These are phyloP conservation scores for Pygoscelis antarcticus DNA, from an alignment of 2,113 vertebrate species.

Conservation along the genomic window DNA sequence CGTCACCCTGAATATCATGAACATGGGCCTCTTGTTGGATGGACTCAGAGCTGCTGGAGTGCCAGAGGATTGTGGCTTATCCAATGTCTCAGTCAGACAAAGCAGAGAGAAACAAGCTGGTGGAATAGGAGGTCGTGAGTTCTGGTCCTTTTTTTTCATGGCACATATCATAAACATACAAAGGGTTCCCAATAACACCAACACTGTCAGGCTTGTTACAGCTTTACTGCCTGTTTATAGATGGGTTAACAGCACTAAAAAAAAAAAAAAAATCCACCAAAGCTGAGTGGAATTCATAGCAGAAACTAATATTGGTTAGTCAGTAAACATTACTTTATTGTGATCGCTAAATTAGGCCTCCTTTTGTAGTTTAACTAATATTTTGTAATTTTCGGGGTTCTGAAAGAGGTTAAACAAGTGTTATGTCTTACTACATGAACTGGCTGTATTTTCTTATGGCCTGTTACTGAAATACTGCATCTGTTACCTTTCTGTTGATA, in stretches of 20 bases:
- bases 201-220: background rate
- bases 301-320: background rate
- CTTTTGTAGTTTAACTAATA: background rate
- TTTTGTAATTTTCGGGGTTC: background rate
- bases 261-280: background rate
- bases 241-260: background rate
- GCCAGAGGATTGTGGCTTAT: background rate
- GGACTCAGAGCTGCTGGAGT: background rate
- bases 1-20: background rate
- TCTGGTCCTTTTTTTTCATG: background rate
- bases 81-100: background rate
- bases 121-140: background rate
- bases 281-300: background rate
- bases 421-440: background rate
- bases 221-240: background rate
- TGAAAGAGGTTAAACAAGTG: background rate
- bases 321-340: background rate
- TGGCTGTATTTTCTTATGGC: background rate
- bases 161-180: background rate
- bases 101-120: background rate
- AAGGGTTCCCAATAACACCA: background rate
- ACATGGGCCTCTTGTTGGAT: accelerated
- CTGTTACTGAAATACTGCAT: background rate
- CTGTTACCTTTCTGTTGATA: slow-evolving; percentile 1
- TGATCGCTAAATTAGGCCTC: background rate